phyloP scores from a whole-genome alignment of 2,113 vertebrate genomes.

The Pedetes capensis region DNA sequence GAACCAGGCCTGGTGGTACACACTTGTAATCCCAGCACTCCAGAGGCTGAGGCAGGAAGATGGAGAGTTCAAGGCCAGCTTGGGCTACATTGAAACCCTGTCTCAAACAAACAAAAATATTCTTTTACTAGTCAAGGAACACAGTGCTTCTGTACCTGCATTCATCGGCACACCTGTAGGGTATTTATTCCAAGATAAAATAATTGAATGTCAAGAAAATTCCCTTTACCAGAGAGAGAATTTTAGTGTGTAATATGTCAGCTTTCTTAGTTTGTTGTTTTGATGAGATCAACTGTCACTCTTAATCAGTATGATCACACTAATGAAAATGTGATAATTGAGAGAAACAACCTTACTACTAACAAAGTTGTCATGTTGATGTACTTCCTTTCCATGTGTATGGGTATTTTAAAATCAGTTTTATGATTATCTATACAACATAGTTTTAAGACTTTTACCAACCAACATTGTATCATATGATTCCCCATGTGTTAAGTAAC shows the following conservation, averaged over 20 bases:
- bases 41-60: no score
- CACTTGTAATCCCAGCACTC: no score
- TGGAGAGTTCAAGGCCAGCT: no score
- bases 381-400: background rate
- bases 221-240: background rate
- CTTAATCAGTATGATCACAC: background rate
- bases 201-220: background rate
- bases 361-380: background rate
- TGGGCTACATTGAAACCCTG: no score
- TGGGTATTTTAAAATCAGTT: background rate
- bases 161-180: background rate
- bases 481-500: background rate
- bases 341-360: background rate
- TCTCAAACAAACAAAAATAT: no score
- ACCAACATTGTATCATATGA: background rate
- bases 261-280: background rate
- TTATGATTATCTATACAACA: background rate
- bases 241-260: fast-evolving
- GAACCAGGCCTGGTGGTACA: no score
- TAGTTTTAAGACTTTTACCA: background rate
- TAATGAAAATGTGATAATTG: background rate
- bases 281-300: background rate
- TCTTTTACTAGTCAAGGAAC: no score
- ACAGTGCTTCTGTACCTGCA: background rate
- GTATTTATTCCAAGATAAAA: background rate